These are phyloP conservation scores for Passerculus sandwichensis DNA, from an alignment of 2,797 vertebrate species.

Conservation along the genomic window DNA sequence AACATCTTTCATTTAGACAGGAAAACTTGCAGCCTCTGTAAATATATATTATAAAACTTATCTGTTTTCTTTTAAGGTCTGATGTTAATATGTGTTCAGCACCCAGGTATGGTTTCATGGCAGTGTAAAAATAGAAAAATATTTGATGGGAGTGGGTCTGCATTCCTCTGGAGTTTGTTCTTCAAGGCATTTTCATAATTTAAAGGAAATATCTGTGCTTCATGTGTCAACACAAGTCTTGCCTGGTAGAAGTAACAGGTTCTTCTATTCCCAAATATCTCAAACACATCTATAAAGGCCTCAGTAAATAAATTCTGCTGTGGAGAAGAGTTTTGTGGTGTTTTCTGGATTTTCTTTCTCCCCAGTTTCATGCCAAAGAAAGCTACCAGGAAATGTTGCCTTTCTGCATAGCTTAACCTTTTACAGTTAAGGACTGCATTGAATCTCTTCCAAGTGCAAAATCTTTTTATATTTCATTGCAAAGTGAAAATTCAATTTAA, in stretches of 20 bases:
- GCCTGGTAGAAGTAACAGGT: not conserved
- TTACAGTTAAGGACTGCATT: not conserved
- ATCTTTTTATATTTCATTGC: not conserved
- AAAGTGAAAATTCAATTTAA: not conserved
- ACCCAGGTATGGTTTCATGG: not conserved
- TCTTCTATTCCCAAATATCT: not conserved
- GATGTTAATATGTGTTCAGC: not conserved
- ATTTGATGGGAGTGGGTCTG: not conserved
- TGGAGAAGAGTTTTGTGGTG: not conserved
- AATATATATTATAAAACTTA: too few relatives aligned
- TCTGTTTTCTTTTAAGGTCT: not conserved
- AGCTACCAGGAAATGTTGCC: not conserved
- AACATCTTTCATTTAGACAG: not conserved
- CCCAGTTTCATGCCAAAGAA: not conserved
- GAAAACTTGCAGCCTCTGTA: not conserved
- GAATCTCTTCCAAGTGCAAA: not conserved
- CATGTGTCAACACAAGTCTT: not conserved
- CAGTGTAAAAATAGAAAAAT: not conserved
- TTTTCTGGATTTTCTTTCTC: not conserved
- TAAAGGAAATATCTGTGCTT: not conserved
- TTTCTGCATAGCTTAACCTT: not conserved
- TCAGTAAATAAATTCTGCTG: not conserved
- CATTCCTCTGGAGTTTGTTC: not conserved
- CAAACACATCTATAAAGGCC: fast-evolving
- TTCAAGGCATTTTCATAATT: not conserved